Evolutionary conservation across 2,888 invertebrate species (phyloP), one percentile per base, ranked within the genome.

Genomic region (Quadriops clusia): DNA sequence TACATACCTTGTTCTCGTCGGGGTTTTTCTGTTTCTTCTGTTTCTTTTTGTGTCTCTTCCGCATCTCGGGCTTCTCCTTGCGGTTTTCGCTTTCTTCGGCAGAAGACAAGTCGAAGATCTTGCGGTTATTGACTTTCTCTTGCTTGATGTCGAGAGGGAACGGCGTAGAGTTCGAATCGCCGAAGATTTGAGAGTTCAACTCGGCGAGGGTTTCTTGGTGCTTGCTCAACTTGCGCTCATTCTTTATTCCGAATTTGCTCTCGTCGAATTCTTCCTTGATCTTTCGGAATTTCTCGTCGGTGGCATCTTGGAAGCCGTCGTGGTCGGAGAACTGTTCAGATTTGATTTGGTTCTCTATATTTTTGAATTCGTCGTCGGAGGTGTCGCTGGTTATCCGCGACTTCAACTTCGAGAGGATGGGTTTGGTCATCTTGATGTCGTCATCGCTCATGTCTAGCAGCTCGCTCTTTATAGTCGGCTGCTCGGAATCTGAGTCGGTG

Each of bases 21-120:
- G 73, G 67, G 41, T 67, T 71, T 52, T 83, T 85, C 42, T 78
- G 76, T 15, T 78, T 77, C 56, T 79, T 84, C 52, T 83, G 82
- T 50, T 83, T 85, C 65, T 84, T 85, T 58, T 83, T 85, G 51
- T 85, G 85, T 51, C 82, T 85, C 53, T 77, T 82, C 6, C 81
- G 68, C 25, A 68, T 52, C 49, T 77, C 77, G 11, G 49, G 42
- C 40, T 54, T 58, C 22, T 58, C 56, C 32, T 54, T 51, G 29
- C 44, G 30, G 34, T 33, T 49, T 23, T 37, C 38, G 33, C 42
- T 45, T 36, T 59, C 59, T 28, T 59, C 60, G 15, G 54, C 58
- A 0, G 56, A 52, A 10, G 58, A 58, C 35, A n/a, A n/a, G n/a
- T n/a, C n/a, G 47, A n/a, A 45, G 42, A n/a, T n/a, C n/a, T 36